Base-by-base conservation (phyloP, 1,140 invertebrate genomes). In the Drosophila tropicalis region DNA sequence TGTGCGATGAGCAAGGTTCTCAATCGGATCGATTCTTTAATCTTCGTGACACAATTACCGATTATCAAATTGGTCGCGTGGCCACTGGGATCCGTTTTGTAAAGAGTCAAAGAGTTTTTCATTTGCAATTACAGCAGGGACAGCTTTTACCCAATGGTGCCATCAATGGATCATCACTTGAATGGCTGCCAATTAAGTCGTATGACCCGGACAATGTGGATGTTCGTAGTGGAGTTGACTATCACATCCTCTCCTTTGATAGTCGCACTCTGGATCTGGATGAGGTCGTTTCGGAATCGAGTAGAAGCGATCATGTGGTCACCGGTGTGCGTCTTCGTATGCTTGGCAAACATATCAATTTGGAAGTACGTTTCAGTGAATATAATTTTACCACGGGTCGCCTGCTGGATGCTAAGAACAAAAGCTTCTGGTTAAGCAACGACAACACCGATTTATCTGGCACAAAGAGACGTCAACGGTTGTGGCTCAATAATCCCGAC, bases 21-120 rank as follows among this genome's bases (percentile, higher is more conserved):
- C 92, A 92, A 54, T 96, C 96, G 9, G 95, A 97, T 89, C 94
- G 97, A 65, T 96, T 95, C 91, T 95, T 98, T 91, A 97, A 96
- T 91, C 92, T 98, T 67, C 92, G 94, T 62, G 93, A 94, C 29
- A 93, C 94, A 2, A 80, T 93, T 5, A 94, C 96, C 1, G 94
- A 97, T 78, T 91, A 94, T 17, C 68, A 90, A 0, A 92, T 94
- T 13, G 97, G 97, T 91, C 97, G 94, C 95, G 94, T 98, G 2
- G 94, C 97, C 7, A 96, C 96, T 1, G 97, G 97, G 0, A 65
- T 97, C 0, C 93, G 95, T 41, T 94, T 97, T 64, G 92, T 94
- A 0, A 97, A 97, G 89, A 80, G 93, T 1, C 95, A 96, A 17
- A 92, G 94, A 64, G 94, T 97, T 6, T 95, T 97, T 77, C 95